Conservation (phyloP, 2,113 vertebrate species). For the Cygnus buccinator region DNA sequence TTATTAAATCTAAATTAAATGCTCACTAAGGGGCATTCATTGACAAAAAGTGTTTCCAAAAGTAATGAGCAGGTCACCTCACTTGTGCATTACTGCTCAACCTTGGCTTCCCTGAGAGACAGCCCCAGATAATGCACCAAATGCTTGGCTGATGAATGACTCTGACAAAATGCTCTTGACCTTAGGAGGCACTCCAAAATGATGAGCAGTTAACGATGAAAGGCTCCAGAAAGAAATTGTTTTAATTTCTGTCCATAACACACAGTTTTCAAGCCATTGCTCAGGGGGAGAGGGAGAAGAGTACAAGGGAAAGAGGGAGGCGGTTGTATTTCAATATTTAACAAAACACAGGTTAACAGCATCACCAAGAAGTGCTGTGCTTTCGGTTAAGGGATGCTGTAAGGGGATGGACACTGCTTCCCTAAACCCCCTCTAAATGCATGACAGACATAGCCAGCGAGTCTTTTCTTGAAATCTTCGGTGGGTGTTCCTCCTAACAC, state of each 20-base stretch:
- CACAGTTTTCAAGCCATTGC: background rate
- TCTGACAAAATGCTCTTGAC: background rate
- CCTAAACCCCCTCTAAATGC: background rate
- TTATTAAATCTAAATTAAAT: conserved; percentile 14
- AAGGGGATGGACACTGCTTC: background rate
- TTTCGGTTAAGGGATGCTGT: background rate
- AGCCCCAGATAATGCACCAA: background rate
- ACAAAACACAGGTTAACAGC: background rate
- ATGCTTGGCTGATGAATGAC: conserved; percentile 19
- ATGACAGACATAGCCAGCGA: background rate
- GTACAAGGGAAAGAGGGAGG: background rate
- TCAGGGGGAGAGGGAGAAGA: background rate
- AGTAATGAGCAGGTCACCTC: background rate
- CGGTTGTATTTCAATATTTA: background rate
- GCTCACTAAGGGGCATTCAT: background rate
- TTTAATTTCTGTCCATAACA: conserved; percentile 30
- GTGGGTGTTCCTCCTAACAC: background rate
- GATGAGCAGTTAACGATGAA: conserved; percentile 37
- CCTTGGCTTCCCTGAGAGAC: background rate
- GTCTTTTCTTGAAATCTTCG: background rate
- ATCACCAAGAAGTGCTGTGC: accelerated
- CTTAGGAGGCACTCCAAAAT: conserved; percentile 12
- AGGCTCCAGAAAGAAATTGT: background rate
- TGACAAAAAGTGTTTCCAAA: background rate
- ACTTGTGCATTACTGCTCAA: background rate